Evolutionary conservation across 2,888 invertebrate genomes (phyloP), one percentile per base, ranked within the genome.

Genomic region (Brachynemurus nebulosus): DNA sequence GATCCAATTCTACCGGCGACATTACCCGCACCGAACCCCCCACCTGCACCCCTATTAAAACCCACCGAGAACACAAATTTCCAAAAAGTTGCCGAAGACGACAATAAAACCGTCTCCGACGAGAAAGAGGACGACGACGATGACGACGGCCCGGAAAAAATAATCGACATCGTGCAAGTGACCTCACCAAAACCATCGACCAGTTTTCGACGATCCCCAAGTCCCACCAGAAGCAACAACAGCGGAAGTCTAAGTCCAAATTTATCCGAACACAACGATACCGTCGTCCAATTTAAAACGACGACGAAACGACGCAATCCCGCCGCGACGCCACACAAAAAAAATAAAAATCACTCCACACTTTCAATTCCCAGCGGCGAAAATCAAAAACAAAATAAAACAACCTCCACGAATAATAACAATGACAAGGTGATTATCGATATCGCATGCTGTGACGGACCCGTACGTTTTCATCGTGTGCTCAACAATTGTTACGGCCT

Each of bases 371-470:
- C n/a, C n/a, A n/a, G n/a, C n/a, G n/a, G n/a, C n/a, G n/a, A n/a
- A n/a, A n/a, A n/a, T n/a, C 23, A 30, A 6, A n/a, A 30, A 30
- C 30, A 30, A 30, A 12, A n/a, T n/a, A 36, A 43, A 39, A 33
- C 35, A 46, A 3, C 39, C 7, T 23, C 18, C 27, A 46, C 47
- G 42, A 46, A 49, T 14, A 45, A 45, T 25, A 50, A 48, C 14
- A 54, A 56, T 50, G 61, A 63, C 21, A 76, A 74, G 58, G 76
- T 83, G 0, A 78, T 89, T 2, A 66, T 86, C 47, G 90, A 91
- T 62, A 75, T 90, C n/a, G 91, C 90, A 1, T 88, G 84, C 49
- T 91, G 91, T 63, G 91, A 91, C 62, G 91, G 91, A 0, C 91
- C 91, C 0, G 89, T 91, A 1, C 72, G 82, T 19, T 85, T 91